These are phyloP conservation scores for Psilopogon haemacephalus DNA, from an alignment of 2,113 vertebrate genomes.

Conservation along the genomic window DNA sequence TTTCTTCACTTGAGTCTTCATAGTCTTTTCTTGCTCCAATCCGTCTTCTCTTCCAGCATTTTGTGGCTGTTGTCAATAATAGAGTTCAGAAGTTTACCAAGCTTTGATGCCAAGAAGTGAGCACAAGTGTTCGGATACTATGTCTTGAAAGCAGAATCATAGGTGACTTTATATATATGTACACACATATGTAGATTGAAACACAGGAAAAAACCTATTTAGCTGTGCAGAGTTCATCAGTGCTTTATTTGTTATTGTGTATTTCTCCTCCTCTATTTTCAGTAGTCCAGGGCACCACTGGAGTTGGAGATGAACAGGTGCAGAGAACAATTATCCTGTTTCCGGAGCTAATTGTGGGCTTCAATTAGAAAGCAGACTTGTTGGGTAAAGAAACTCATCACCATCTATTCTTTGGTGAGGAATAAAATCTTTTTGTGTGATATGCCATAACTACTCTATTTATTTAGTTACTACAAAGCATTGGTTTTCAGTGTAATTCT, in stretches of 20 bases:
- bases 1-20: not conserved
- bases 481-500: not conserved
- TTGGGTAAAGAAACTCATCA: not conserved
- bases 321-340: slow-evolving; percentile 2
- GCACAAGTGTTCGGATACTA: not conserved
- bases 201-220: not conserved
- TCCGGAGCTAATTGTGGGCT: not conserved
- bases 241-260: not conserved
- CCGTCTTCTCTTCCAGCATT: not conserved
- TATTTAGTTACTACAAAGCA: slow-evolving; percentile 24
- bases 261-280: not conserved
- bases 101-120: not conserved
- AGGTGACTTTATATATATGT: not conserved
- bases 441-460: not conserved
- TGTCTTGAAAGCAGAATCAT: not conserved
- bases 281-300: not conserved
- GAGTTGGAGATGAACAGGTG: not conserved
- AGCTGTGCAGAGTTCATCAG: not conserved
- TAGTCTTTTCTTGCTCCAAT: not conserved
- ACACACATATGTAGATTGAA: not conserved
- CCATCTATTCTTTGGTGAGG: fast-evolving
- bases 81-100: not conserved
- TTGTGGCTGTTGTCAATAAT: not conserved
- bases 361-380: not conserved
- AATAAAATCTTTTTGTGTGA: not conserved